Evolutionary conservation across 2,888 invertebrate species (phyloP), one percentile per base, ranked within the genome.

Genomic region (Cantharis lateralis): DNA sequence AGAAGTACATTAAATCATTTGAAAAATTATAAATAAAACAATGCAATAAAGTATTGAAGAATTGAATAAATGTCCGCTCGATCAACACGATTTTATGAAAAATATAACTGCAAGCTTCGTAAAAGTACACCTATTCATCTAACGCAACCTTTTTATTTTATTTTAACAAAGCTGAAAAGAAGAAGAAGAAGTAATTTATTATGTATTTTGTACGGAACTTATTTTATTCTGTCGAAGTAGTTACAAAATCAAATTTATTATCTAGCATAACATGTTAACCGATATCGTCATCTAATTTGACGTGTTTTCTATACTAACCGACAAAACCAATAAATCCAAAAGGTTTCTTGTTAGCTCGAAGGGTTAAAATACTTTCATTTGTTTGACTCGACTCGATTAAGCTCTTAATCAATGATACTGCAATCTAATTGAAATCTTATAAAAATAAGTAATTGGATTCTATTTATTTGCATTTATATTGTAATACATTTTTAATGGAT

Each of bases 281-380:
- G 64, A 66, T 66, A 66, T 16, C 64, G 64, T 66, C 64, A 66
- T 66, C 64, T 66, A 66, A 66, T 66, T 66, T 66, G 64, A 66
- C 64, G 64, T 20, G 24, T 66, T 66, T 48, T 66, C 64, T 18
- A 66, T 66, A 66, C 48, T 20, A 66, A 66, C 16, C 64, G 64
- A 66, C 64, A 66, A 66, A 66, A 66, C 64, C 64, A 66, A 66
- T 66, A 66, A 66, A 66, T 66, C 16, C 20, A 15, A 66, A 66
- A 66, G 20, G 20, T 66, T 66, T 66, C 64, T 66, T 66, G 64
- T 66, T 20, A 48, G 48, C 48, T 15, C 13, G 63, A 63, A 18
- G 63, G 63, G 63, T 63, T 18, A 63, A 63, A 63, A 63, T 63
- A 16, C 18, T 63, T 63, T 63, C 63, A 18, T 63, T 63, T 63